Evolutionary conservation across 2,113 vertebrate genomes (phyloP).

Genomic region (Carassius carassius): DNA sequence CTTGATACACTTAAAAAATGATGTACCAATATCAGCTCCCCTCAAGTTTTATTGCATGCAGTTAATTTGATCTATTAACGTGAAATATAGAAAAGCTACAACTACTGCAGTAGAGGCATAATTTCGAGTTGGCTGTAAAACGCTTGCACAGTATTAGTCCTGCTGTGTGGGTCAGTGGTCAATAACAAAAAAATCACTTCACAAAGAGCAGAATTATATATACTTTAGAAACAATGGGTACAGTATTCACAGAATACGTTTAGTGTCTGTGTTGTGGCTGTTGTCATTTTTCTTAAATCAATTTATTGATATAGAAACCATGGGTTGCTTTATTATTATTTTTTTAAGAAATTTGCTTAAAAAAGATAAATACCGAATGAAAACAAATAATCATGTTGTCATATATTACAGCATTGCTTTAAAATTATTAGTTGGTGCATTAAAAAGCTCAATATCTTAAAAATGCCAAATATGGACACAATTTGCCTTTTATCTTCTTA

Average conservation of each 20-base stretch:
- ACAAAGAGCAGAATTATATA: constrained; percentile 39
- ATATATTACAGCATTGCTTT: not conserved
- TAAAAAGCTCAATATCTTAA: constrained; percentile 9
- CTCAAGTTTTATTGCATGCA: constrained; percentile 46
- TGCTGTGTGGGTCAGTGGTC: constrained; percentile 62
- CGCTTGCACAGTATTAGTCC: constrained; percentile 82
- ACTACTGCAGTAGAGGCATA: constrained; percentile 20
- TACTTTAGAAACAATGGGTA: constrained; percentile 56
- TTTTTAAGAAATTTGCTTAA: not conserved
- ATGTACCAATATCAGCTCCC: not conserved
- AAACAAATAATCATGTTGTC: not conserved
- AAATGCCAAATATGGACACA: not conserved
- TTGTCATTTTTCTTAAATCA: constrained; percentile 13
- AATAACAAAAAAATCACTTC: constrained; percentile 4
- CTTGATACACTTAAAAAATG: constrained; percentile 2
- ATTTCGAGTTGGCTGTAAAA: constrained; percentile 47
- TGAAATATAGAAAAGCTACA: constrained; percentile 36
- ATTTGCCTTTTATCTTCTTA: not conserved
- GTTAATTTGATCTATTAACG: constrained; percentile 48
- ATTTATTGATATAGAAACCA: not conserved
- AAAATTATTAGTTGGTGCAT: not conserved
- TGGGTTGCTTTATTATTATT: not conserved
- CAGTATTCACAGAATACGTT: constrained; percentile 76
- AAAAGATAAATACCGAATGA: constrained; percentile 11
- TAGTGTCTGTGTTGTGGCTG: not conserved